Conservation (phyloP, 2,797 vertebrate genomes). For the Tangara arthus region DNA sequence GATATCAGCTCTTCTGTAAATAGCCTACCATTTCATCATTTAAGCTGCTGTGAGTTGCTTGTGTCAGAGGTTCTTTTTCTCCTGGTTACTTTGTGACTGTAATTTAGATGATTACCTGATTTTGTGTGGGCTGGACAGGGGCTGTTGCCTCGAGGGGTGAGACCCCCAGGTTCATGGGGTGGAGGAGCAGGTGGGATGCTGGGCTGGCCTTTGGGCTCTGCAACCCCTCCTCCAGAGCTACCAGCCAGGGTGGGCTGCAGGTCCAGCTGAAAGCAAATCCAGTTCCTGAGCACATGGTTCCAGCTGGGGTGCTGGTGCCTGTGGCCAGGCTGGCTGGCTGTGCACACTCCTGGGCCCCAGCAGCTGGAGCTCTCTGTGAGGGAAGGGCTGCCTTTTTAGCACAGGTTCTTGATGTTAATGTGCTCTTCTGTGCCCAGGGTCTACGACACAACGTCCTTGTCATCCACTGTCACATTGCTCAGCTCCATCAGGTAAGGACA, state of each 20-base stretch:
- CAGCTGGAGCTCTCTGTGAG: neutral
- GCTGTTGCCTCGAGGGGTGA: neutral
- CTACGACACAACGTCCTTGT: slow-evolving; percentile 80
- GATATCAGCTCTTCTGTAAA: neutral
- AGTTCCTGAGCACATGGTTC: neutral
- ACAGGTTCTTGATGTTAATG: accelerated
- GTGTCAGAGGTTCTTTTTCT: neutral
- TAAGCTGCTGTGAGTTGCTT: neutral
- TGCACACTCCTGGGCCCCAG: neutral
- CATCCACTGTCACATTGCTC: slow-evolving; percentile 45
- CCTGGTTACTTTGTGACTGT: neutral
- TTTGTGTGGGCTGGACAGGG: too few relatives aligned
- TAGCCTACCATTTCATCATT: too few relatives aligned
- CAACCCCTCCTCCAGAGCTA: neutral
- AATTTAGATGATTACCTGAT: neutral
- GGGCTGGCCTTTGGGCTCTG: neutral
- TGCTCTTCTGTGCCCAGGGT: slow-evolving; percentile 71
- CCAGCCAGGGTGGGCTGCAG: neutral
- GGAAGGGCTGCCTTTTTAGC: neutral
- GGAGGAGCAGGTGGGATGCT: neutral
- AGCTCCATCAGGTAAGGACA: slow-evolving; percentile 75
- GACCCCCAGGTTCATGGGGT: accelerated
- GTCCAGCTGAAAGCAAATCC: neutral
- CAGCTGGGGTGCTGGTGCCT: neutral
- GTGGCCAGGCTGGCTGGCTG: neutral